Evolutionary conservation across 2,113 vertebrate genomes (phyloP), one percentile per base, ranked within the genome.

Genomic region (Camarhynchus parvulus): DNA sequence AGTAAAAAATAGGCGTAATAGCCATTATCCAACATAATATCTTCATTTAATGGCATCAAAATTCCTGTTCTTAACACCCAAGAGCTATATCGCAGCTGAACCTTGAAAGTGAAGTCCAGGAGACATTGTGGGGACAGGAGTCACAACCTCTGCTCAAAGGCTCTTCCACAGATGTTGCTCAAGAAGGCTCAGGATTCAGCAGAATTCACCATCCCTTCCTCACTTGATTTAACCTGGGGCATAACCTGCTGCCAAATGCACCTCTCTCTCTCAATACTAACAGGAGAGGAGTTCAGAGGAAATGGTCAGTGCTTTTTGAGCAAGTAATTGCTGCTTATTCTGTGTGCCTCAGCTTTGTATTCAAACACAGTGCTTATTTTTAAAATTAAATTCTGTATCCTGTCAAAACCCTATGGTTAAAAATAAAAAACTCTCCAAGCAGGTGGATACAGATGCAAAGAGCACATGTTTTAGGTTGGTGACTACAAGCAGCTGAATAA

Each of bases 111-210:
- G 16, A 62, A 66, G 17, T 4, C 28, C n/a, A 59, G 55, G 22
- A 74, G 56, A n/a, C 35, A 28, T 6, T 79, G 81, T 14, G 55
- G 59, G n/a, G 41, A 52, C 7, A 11, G 11, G 10, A 79, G 15
- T 9, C 28, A 15, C 64, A 56, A 13, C 6, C 33, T 63, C 67
- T 52, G 37, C 25, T 76, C 67, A 4, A 56, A 87, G 67, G 21
- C 27, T 73, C 53, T 55, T 1, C 0, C 53, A 46, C 31, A 55
- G 59, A 30, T 0, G 1, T 3, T 1, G 2, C 15, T 59, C 53
- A 20, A 13, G 62, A 17, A 17, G 22, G 41, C 17, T 80, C 72
- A 42, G 39, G 28, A 58, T 79, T 52, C 53, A 59, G 81, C 42
- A 66, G 41, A 69, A 56, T 33, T 33, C 10, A 27, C 12, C 42